Base-by-base conservation (phyloP, 2,797 vertebrate genomes). In the Leontopithecus rosalia region DNA sequence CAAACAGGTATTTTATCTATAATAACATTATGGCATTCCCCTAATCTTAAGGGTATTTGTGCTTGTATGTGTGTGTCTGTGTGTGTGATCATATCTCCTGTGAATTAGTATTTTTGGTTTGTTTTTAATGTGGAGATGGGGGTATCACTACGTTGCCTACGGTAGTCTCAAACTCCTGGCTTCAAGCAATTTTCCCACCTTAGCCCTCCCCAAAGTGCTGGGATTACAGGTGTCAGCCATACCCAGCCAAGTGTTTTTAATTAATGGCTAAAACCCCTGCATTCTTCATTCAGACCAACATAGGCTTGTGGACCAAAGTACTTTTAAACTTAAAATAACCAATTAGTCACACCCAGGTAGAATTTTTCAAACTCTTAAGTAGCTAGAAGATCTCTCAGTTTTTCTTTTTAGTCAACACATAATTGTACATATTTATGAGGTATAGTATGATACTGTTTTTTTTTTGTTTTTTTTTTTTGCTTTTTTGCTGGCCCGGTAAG, bases 1-100 rank as follows among this genome's bases (percentile, higher is more conserved):
- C 98, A 97, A 97, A 98, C 98, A 98, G 98, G 99, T 99, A 98
- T 88, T 96, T 98, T 87, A n/a, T 88, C 94, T 96, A 92, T 48
- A 26, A 52, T 94, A 91, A 50, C 41, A 95, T 95, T 95, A 58
- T 83, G 57, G 72, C 12, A n/a, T 86, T 85, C 12, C 64, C 89
- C 15, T 89, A 41, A 39, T 86, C 55, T 76, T 50, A 64, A 95
- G 28, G 77, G 11, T 67, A 5, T 77, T 41, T 86, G 41, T 33
- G 10, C 50, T 5, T 83, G 13, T 86, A 20, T 64, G 24, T 67
- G 7, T 73, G 4, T 76, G 39, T 22, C 15, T 77, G 7, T 89
- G 30, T 90, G 14, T 75, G 10, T 75, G n/a, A 26, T 91, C 33
- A 84, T 92, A 48, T 90, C 96, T 94, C 93, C 28, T 80, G 12